Evolutionary conservation across 2,888 invertebrate genomes (phyloP), one percentile per base, ranked within the genome.

Genomic region (Cataglyphis albicans): DNA sequence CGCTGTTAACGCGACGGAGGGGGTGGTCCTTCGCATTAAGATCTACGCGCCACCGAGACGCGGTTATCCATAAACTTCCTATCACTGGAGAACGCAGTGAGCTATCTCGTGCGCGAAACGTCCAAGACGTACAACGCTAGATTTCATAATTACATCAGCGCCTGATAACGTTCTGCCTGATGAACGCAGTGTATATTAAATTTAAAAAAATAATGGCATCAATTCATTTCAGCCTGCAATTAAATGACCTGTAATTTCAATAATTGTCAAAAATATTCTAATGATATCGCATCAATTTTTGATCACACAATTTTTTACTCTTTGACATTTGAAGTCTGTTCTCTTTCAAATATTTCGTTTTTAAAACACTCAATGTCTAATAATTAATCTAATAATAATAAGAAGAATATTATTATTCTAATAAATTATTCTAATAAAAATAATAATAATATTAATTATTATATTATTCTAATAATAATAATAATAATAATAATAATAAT

Each of bases 1-100:
- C 82, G 74, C 84, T 84, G 84, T 84, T 86, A 88, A 84, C 86
- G 84, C 81, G 70, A 83, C 82, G 84, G 83, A 83, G 81, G 48
- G 61, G 63, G 82, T 67, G 74, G 75, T 82, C 85, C 84, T 83
- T 87, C 78, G 80, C 86, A 91, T 91, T 91, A 90, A 88, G 89
- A 91, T 90, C 86, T 89, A 91, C 86, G 84, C 82, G 81, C 74
- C 61, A 61, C 48, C 59, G 15, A 80, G 83, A 82, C 78, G 32
- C 72, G 65, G 21, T 82, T 82, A 48, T 63, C 70, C 81, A 61
- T 44, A 78, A 81, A 87, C 29, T 75, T 81, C 29, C 18, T 44
- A 21, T 21, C 65, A 25, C 21, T 59, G 29, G 41, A 61, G 59
- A 67, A 73, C 68, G 44, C 21, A 29, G n/a, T 41, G 18, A 12